phyloP scores from a whole-genome alignment of 2,888 invertebrate species.

The Erynnis tages region DNA sequence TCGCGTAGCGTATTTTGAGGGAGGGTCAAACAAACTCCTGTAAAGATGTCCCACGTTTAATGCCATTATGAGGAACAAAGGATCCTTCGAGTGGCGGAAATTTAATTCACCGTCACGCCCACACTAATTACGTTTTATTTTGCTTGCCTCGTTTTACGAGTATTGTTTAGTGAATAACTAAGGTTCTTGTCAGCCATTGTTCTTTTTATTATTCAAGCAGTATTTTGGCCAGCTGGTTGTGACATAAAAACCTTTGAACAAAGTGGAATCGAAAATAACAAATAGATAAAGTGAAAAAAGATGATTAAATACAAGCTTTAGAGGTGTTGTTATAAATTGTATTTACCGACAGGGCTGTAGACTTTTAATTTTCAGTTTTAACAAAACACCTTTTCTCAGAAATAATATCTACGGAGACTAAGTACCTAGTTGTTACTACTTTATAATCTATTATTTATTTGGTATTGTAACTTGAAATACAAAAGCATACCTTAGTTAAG shows the following conservation, averaged over 20 bases:
- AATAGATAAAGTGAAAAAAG: no score
- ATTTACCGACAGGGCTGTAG: no score
- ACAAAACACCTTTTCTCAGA: no score
- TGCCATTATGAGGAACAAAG: constrained; percentile 67
- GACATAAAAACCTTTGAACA: not conserved
- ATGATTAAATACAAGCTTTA: no score
- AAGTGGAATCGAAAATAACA: no score
- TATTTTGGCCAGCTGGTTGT: not conserved
- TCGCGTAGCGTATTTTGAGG: constrained; percentile 19
- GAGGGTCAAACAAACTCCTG: constrained; percentile 25
- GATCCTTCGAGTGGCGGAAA: constrained; percentile 54
- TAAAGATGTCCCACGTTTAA: constrained; percentile 45
- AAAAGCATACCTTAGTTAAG: no score
- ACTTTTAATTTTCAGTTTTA: no score
- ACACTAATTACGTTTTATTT: constrained; percentile 52
- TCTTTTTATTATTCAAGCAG: constrained; percentile 6
- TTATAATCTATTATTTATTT: no score
- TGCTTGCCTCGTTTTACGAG: constrained; percentile 25
- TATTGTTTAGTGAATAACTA: constrained; percentile 24
- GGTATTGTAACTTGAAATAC: no score
- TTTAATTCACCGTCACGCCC: constrained; percentile 52
- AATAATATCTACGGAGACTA: no score
- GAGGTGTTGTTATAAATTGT: no score
- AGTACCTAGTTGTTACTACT: no score
- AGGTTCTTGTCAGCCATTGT: constrained; percentile 13